A percentile compares a stretch with the other conserved stretches of the same genome.
Conservation (phyloP, 2,888 invertebrate species). For the Lordiphosa fenestrarum region DNA sequence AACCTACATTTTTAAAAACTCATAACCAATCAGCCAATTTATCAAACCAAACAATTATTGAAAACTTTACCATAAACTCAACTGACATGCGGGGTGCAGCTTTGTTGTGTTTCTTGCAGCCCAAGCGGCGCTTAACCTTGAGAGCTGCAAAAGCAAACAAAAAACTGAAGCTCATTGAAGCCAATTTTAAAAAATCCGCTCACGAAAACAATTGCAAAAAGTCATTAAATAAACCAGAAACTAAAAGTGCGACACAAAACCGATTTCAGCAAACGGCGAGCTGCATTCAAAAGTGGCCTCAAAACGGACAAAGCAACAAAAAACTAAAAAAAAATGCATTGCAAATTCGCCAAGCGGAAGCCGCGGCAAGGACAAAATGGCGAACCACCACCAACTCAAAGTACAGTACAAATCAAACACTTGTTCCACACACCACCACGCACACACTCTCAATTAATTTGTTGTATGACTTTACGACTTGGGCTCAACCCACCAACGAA, state of each 20-base stretch:
- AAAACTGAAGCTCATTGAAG: slow-evolving; percentile 38
- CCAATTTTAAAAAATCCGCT: slow-evolving; percentile 72
- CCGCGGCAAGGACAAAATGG: slow-evolving; percentile 54
- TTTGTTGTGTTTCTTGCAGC: slow-evolving; percentile 65
- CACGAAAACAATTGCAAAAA: slow-evolving; percentile 74
- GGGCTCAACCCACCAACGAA: slow-evolving; percentile 46
- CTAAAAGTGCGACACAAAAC: slow-evolving; percentile 59
- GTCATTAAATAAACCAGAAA: slow-evolving; percentile 74
- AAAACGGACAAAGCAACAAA: slow-evolving; percentile 11
- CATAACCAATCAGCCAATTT: slow-evolving; percentile 62
- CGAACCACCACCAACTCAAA: slow-evolving; percentile 1
- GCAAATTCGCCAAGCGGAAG: slow-evolving; percentile 57
- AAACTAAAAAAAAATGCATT: slow-evolving; percentile 32
- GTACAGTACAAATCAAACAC: slow-evolving; percentile 25
- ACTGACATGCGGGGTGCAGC: slow-evolving; percentile 40
- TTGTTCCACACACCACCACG: slow-evolving; percentile 2
- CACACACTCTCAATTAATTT: slow-evolving; percentile 57
- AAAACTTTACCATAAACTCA: slow-evolving; percentile 57
- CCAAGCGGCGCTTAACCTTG: slow-evolving; percentile 62
- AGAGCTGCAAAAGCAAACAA: slow-evolving; percentile 38
- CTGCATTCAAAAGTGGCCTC: slow-evolving; percentile 63
- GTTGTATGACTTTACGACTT: slow-evolving; percentile 71
- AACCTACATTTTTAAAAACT: slow-evolving; percentile 59
- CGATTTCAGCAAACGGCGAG: slow-evolving; percentile 42
- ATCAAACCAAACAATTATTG: slow-evolving; percentile 59